These are phyloP conservation scores for Perizoma flavofasciatum DNA, from an alignment of 2,888 invertebrate species.

Conservation along the genomic window DNA sequence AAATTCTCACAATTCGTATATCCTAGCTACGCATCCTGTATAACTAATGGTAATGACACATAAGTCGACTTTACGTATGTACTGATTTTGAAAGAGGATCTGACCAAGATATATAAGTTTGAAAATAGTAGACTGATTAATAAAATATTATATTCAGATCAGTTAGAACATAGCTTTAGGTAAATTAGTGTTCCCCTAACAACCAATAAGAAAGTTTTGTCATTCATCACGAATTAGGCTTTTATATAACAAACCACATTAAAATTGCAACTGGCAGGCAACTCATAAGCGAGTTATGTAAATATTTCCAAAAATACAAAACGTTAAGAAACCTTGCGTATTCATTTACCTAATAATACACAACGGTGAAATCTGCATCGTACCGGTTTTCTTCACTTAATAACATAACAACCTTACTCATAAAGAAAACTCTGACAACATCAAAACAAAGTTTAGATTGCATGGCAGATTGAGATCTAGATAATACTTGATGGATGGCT, in stretches of 20 bases:
- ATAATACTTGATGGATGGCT: slow-evolving; percentile 51
- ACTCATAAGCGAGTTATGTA: slow-evolving; percentile 1
- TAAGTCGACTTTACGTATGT: too few relatives aligned
- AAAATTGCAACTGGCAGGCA: too few relatives aligned
- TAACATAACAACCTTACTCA: not conserved
- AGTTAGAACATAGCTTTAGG: too few relatives aligned
- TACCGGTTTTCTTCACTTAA: slow-evolving; percentile 7
- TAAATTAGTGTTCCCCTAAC: too few relatives aligned
- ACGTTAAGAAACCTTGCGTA: not conserved
- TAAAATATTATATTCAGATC: too few relatives aligned
- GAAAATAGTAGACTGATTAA: too few relatives aligned
- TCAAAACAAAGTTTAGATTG: slow-evolving; percentile 17
- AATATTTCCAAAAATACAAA: slow-evolving; percentile 8
- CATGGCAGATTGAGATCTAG: slow-evolving; percentile 23
- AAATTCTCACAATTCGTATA: too few relatives aligned
- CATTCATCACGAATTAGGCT: not conserved
- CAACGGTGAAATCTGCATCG: slow-evolving; percentile 10
- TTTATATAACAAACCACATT: too few relatives aligned
- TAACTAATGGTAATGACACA: too few relatives aligned
- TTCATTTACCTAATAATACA: slow-evolving; percentile 12
- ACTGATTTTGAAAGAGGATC: too few relatives aligned
- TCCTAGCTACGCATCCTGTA: too few relatives aligned
- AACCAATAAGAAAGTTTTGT: not conserved
- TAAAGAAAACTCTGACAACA: slow-evolving; percentile 13
- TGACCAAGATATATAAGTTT: too few relatives aligned